Conservation (phyloP, 2,113 vertebrate genomes). For the Hippocampus mohnikei region DNA sequence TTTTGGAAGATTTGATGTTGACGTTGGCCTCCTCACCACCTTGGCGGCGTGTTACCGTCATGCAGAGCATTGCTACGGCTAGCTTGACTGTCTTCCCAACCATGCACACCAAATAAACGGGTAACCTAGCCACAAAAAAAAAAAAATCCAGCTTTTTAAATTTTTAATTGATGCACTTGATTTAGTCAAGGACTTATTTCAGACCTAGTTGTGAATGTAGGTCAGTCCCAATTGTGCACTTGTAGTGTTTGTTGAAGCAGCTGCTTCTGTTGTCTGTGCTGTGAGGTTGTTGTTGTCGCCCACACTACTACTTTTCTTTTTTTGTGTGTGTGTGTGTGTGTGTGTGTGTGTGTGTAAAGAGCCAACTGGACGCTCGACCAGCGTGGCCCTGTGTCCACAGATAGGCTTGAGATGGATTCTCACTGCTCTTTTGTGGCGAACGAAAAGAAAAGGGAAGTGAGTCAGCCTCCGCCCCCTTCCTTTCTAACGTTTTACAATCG, state of each 20-base stretch:
- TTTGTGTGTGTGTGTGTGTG: conserved; percentile 13
- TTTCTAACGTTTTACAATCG: conserved; percentile 26
- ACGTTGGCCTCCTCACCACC: too few relatives aligned
- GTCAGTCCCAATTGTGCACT: conserved; percentile 18
- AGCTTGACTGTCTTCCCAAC: too few relatives aligned
- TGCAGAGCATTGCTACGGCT: too few relatives aligned
- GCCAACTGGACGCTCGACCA: conserved; percentile 49
- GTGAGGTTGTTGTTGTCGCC: conserved; percentile 15
- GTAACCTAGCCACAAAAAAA: too few relatives aligned
- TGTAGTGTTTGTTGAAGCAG: conserved; percentile 15
- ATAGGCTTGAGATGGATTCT: conserved; percentile 58
- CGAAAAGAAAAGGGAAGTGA: conserved; percentile 20
- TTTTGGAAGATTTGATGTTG: too few relatives aligned
- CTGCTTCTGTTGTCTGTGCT: conserved; percentile 29
- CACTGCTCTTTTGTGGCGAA: conserved; percentile 50
- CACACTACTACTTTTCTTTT: conserved; percentile 35
- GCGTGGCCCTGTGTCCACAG: conserved; percentile 58
- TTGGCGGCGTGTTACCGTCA: too few relatives aligned
- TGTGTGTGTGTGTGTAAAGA: conserved; percentile 31
- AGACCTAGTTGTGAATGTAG: neutral
- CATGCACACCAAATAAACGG: too few relatives aligned
- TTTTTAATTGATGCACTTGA: too few relatives aligned
- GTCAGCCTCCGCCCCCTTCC: conserved; percentile 18
- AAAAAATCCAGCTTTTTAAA: too few relatives aligned
- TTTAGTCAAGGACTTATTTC: too few relatives aligned